These are phyloP conservation scores for Rutilus rutilus DNA, from an alignment of 2,113 vertebrate genomes.

Conservation along the genomic window DNA sequence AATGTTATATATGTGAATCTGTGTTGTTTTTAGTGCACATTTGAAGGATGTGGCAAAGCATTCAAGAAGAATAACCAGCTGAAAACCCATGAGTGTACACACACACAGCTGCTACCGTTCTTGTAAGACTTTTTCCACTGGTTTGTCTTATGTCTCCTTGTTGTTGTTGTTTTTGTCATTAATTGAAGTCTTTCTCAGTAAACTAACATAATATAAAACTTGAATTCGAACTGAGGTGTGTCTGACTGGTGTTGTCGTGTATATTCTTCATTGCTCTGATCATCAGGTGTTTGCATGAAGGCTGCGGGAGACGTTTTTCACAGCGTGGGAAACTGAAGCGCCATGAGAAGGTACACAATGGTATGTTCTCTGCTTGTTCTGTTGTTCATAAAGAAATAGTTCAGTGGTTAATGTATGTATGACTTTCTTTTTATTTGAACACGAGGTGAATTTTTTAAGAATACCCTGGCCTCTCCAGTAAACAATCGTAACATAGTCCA, in stretches of 20 bases:
- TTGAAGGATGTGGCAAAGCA: slow-evolving; percentile 80
- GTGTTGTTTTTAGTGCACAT: slow-evolving; percentile 62
- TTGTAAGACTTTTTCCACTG: slow-evolving; percentile 66
- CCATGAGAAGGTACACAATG: slow-evolving; percentile 88
- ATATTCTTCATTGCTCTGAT: not conserved
- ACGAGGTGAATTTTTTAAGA: not conserved
- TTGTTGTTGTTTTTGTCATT: not conserved
- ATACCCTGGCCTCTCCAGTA: not conserved
- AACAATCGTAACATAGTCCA: not conserved
- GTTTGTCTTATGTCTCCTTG: not conserved
- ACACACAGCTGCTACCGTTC: slow-evolving; percentile 79
- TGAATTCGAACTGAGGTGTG: not conserved
- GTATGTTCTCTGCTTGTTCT: slow-evolving; percentile 61
- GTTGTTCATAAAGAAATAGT: not conserved
- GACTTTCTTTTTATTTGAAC: not conserved
- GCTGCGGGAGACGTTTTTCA: slow-evolving; percentile 82
- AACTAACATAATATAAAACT: not conserved
- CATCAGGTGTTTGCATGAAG: slow-evolving; percentile 82
- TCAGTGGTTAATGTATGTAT: not conserved
- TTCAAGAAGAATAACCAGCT: slow-evolving; percentile 94
- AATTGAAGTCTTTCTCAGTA: not conserved
- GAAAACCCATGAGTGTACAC: slow-evolving; percentile 84
- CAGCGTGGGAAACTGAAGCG: slow-evolving; percentile 80
- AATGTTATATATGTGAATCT: too few species aligned
- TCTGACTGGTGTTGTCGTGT: not conserved